These are phyloP conservation scores for Rhinella marina DNA, from an alignment of 2,797 vertebrate genomes.

Conservation along the genomic window DNA sequence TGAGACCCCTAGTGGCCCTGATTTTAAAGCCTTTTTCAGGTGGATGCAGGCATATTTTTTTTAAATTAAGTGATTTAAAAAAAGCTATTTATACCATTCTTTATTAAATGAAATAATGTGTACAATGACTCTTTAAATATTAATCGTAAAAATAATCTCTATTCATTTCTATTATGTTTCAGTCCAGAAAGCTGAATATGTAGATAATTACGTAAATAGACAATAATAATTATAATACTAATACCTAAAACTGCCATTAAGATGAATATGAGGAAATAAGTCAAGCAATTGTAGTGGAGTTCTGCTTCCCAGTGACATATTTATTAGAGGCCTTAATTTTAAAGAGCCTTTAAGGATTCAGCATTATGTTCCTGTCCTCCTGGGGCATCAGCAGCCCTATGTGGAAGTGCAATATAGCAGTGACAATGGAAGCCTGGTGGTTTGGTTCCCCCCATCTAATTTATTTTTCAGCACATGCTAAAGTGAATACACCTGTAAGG, in stretches of 20 bases:
- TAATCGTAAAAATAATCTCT: too few relatives aligned
- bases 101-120: too few relatives aligned
- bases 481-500: conserved; percentile 59
- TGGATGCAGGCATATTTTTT: too few relatives aligned
- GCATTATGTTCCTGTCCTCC: conserved; percentile 24
- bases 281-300: background rate
- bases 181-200: background rate
- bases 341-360: conserved; percentile 41
- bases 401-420: conserved; percentile 41
- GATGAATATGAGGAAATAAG: background rate
- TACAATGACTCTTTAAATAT: too few relatives aligned
- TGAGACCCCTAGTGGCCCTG: too few relatives aligned
- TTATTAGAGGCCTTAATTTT: conserved; percentile 37
- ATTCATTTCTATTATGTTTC: background rate
- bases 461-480: conserved; percentile 54
- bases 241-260: background rate
- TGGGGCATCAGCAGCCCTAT: conserved; percentile 45
- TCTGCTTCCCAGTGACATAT: background rate
- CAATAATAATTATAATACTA: background rate
- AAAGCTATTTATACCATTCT: too few relatives aligned
- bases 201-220: background rate
- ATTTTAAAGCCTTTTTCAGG: too few relatives aligned
- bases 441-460: conserved; percentile 47
- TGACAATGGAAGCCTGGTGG: conserved; percentile 45
- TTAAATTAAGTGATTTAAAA: too few relatives aligned